Percentiles rank a stretch among this genome's conserved stretches.
Conservation (phyloP, 2,888 invertebrate species). For the Phortica okadai region DNA sequence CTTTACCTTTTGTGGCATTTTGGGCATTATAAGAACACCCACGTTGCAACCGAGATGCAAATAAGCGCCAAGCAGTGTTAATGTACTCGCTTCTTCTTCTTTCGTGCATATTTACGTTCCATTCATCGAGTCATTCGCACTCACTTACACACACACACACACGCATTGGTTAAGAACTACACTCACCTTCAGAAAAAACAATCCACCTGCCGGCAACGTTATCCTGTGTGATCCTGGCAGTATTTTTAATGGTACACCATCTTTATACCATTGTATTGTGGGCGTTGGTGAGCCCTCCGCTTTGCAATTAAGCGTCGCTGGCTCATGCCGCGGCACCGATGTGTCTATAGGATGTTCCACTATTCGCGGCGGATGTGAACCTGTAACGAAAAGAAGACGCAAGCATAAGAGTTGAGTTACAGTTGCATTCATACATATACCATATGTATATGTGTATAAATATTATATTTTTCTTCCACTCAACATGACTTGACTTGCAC, state of each 20-base stretch:
- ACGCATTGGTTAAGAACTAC: not conserved
- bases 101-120: not conserved
- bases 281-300: conserved; percentile 90
- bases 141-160: conserved; percentile 2
- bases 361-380: conserved; percentile 86
- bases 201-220: conserved; percentile 85
- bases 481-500: conserved; percentile 16
- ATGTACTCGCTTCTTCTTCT: not conserved
- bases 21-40: not conserved
- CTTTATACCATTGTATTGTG: conserved; percentile 89
- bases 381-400: conserved; percentile 64
- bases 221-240: conserved; percentile 85
- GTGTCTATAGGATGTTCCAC: conserved; percentile 94
- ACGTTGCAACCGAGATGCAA: not conserved
- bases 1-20: not conserved
- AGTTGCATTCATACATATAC: not conserved
- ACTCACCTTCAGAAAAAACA: conserved; percentile 85
- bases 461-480: conserved; percentile 11
- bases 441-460: not conserved
- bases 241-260: conserved; percentile 79
- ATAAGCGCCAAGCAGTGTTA: no score
- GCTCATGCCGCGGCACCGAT: conserved; percentile 91
- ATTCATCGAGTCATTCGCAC: not conserved
- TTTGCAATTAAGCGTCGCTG: conserved; percentile 93
- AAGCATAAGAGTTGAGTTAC: conserved; percentile 28